Evolutionary conservation across 1,140 invertebrate genomes (phyloP).

Genomic region (Cyphomyrmex costatus): DNA sequence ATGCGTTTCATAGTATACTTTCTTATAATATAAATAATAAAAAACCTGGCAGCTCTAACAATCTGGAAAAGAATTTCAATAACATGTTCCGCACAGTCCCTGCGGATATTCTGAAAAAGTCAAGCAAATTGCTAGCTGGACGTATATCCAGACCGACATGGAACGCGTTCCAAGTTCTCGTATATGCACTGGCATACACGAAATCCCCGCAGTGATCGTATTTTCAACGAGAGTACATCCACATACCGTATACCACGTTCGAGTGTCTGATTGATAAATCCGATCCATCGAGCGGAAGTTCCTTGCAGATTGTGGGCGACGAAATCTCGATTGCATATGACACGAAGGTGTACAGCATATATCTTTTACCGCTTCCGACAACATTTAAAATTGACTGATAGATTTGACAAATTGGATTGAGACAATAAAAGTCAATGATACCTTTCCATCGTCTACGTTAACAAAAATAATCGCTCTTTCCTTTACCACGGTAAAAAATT

Average conservation of each 20-base stretch:
- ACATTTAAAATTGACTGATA: neutral
- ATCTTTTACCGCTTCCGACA: neutral
- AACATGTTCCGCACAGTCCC: neutral
- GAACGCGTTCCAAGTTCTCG: neutral
- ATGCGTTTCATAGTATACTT: neutral
- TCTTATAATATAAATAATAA: neutral
- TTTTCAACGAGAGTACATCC: constrained; percentile 35
- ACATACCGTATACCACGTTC: neutral
- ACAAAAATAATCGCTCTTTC: neutral
- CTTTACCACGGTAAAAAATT: neutral
- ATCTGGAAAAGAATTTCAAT: constrained; percentile 28
- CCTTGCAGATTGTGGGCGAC: neutral
- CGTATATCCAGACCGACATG: constrained; percentile 14
- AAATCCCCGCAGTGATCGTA: constrained; percentile 17
- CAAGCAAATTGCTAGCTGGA: constrained; percentile 21
- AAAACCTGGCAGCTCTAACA: constrained; percentile 4
- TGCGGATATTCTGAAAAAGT: constrained; percentile 44
- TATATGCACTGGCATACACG: neutral
- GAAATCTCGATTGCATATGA: neutral
- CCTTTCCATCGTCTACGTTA: neutral
- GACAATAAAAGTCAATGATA: neutral
- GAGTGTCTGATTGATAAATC: constrained; percentile 42
- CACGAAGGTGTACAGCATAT: neutral
- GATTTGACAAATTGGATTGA: neutral
- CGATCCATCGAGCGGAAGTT: neutral